These are phyloP conservation scores for Cephus rjabovi DNA, from an alignment of 2,888 invertebrate species.

Conservation along the genomic window DNA sequence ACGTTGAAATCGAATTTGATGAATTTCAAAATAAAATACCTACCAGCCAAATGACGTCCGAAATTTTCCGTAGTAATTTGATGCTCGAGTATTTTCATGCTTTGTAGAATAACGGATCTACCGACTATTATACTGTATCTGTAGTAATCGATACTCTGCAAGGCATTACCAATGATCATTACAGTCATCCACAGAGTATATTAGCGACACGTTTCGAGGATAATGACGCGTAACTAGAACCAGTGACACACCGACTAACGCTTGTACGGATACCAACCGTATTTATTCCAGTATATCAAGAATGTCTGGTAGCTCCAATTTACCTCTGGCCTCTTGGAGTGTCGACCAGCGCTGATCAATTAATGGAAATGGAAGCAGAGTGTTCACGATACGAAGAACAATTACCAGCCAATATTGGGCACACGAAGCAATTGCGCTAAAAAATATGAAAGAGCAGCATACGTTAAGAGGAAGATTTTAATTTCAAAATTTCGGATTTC, in stretches of 20 bases:
- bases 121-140: not conserved
- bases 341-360: not conserved
- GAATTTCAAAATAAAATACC: not conserved
- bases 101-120: not conserved
- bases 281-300: not conserved
- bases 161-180: not conserved
- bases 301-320: not conserved
- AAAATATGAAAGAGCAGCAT: not conserved
- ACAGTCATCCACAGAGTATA: not conserved
- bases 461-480: not conserved
- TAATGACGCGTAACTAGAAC: not conserved
- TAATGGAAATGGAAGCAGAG: not conserved
- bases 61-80: not conserved
- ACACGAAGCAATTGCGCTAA: not conserved
- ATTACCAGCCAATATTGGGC: not conserved
- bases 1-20: not conserved
- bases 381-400: not conserved
- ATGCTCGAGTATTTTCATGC: not conserved
- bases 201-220: not conserved
- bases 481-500: not conserved
- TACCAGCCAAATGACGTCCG: not conserved
- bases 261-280: not conserved
- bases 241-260: not conserved
- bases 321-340: not conserved
- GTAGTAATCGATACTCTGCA: not conserved